These are phyloP conservation scores for Pseudanteris insignis DNA, from an alignment of 2,888 invertebrate genomes.

Conservation along the genomic window DNA sequence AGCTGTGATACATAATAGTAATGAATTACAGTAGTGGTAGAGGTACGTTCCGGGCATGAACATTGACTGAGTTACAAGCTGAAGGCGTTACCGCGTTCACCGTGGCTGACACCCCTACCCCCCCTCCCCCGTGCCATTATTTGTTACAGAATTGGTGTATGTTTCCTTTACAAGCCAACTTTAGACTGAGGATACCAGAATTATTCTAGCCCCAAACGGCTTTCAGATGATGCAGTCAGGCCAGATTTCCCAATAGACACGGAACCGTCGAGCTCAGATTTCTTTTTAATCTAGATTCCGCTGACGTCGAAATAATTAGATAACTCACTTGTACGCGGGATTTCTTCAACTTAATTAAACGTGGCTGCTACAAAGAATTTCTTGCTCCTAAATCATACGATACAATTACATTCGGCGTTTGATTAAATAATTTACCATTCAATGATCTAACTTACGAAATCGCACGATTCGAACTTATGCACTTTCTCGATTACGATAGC, in stretches of 20 bases:
- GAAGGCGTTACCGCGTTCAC: conserved; percentile 65
- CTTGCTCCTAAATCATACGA: conserved; percentile 6
- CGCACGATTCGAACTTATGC: too few species aligned
- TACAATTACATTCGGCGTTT: conserved; percentile 21
- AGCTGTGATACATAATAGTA: too few species aligned
- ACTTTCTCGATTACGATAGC: too few species aligned
- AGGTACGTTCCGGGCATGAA: too few species aligned
- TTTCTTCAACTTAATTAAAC: conserved; percentile 8
- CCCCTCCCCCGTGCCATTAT: conserved; percentile 46
- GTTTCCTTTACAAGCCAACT: conserved; percentile 39
- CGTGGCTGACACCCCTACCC: too few species aligned
- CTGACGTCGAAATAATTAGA: conserved; percentile 38
- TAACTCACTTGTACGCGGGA: conserved; percentile 18
- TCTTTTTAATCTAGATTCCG: conserved; percentile 39
- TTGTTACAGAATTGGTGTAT: conserved; percentile 37
- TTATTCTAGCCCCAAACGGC: conserved; percentile 31
- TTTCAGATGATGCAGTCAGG: conserved; percentile 36
- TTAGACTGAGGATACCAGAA: conserved; percentile 35
- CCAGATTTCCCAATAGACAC: conserved; percentile 38
- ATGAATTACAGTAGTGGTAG: too few species aligned
- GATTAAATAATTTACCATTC: background rate
- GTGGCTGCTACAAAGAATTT: conserved; percentile 6
- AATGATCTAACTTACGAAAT: background rate
- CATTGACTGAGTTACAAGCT: conserved; percentile 64
- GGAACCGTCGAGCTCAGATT: conserved; percentile 30